Base-by-base conservation (phyloP, 2,888 invertebrate species). In the Byasa hedistus region DNA sequence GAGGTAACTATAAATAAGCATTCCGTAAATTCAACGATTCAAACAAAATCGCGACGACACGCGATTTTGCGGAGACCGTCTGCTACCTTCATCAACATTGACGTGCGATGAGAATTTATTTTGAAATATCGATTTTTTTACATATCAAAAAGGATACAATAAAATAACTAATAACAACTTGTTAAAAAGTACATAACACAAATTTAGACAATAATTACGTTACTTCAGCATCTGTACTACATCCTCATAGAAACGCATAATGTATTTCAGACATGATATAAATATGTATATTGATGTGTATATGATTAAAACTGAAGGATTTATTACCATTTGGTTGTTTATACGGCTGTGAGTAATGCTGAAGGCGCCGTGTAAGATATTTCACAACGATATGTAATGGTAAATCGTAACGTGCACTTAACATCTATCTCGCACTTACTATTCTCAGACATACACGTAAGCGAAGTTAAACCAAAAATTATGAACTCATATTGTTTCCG, bases 1-100 rank as follows among this genome's bases (percentile, higher is more conserved):
- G 54, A 58, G 48, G 23, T 39, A 48, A 61, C 63, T 67, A 67
- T 51, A 67, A 67, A 67, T 67, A 67, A 51, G 27, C 60, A 59
- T 55, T 51, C 39, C 60, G 56, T 57, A 60, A 64, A 60, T 67
- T 67, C 56, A 64, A 56, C 66, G 66, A 36, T 58, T 61, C 54
- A 52, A 61, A 61, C 61, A 19, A 39, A 52, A 66, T 57, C 21
- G 36, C 15, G n/a, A 21, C 54, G 65, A 52, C 52, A n/a, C 60
- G 55, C 60, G 60, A 65, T 48, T 44, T 60, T 54, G n/a, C 36
- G 19, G 36, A 21, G 27, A 44, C 22, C 55, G 59, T 65, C 55
- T 65, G 44, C 58, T 4, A 24, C 58, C n/a, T 32, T 22, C 5
- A 24, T 55, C 7, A 19, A 19, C 24, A 24, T 55, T 19, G 10